phyloP scores from a whole-genome alignment of 2,113 vertebrate genomes.

The Typhlomys cinereus region DNA sequence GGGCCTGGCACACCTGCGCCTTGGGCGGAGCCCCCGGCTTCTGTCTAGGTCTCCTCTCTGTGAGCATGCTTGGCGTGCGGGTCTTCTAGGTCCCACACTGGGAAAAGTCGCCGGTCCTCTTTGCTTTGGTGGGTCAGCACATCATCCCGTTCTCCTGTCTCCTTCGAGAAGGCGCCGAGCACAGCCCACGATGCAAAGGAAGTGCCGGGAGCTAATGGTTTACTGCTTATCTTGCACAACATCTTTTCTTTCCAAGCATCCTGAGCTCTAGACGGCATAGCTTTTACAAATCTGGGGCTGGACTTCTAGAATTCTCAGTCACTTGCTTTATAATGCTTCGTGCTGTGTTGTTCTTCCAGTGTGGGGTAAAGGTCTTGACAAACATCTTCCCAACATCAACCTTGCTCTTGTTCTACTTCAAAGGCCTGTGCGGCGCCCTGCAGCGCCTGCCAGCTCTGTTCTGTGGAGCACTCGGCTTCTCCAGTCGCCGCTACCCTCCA shows the following conservation, averaged over 20 bases:
- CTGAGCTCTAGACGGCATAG: background rate
- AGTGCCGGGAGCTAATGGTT: background rate
- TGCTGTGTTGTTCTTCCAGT: background rate
- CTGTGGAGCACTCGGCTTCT: background rate
- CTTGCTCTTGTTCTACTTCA: constrained; percentile 30
- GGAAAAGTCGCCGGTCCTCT: background rate
- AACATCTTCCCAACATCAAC: background rate
- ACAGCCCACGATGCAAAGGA: too few species aligned
- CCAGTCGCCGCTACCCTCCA: constrained; percentile 4
- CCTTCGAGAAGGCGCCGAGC: background rate
- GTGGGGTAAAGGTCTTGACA: background rate
- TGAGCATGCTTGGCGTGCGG: background rate
- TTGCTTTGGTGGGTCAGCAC: background rate
- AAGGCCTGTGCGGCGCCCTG: background rate
- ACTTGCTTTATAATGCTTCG: background rate
- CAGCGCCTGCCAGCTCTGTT: background rate
- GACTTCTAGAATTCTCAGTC: constrained; percentile 1
- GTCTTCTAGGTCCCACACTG: background rate
- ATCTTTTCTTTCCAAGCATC: background rate
- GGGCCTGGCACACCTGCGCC: background rate
- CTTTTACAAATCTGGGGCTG: background rate
- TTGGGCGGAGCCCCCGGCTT: background rate
- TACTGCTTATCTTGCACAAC: background rate
- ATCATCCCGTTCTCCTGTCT: background rate
- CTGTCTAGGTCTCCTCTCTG: background rate